Evolutionary conservation across 2,888 invertebrate species (phyloP).

Genomic region (Pachliopta kotzebuea): DNA sequence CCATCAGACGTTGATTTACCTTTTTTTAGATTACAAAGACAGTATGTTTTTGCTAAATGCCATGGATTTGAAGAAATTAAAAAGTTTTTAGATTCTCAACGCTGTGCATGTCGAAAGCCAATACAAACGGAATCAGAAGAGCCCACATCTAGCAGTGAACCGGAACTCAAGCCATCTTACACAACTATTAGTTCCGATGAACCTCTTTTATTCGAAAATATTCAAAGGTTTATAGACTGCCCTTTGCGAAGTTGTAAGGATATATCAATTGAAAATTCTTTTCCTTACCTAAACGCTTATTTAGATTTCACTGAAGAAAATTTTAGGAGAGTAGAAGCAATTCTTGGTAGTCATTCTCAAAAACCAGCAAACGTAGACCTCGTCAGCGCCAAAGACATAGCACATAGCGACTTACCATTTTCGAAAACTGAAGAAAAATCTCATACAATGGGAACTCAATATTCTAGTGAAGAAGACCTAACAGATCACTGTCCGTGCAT

Average conservation of each 20-base stretch:
- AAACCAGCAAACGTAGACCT: constrained; percentile 38
- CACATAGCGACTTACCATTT: constrained; percentile 52
- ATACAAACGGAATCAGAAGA: constrained; percentile 18
- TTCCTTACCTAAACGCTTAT: constrained; percentile 53
- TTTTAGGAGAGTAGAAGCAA: constrained; percentile 51
- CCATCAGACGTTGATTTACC: constrained; percentile 59
- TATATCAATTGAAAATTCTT: constrained; percentile 42
- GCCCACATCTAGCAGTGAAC: constrained; percentile 27
- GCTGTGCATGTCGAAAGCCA: constrained; percentile 50
- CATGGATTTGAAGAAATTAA: constrained; percentile 61
- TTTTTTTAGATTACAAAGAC: constrained; percentile 51
- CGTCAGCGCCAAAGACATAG: constrained; percentile 47
- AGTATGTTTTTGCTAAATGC: constrained; percentile 68
- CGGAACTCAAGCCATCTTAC: constrained; percentile 8
- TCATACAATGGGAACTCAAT: constrained; percentile 59
- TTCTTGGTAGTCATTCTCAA: constrained; percentile 41
- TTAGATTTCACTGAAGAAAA: constrained; percentile 65
- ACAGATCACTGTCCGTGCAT: constrained; percentile 48
- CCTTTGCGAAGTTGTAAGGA: constrained; percentile 49
- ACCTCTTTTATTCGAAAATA: constrained; percentile 49
- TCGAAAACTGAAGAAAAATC: constrained; percentile 50
- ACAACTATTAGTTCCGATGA: constrained; percentile 52
- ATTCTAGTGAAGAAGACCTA: constrained; percentile 60
- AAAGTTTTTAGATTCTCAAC: constrained; percentile 50
- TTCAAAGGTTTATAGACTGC: constrained; percentile 47